Base-by-base conservation (phyloP, 92 coral and sea anemone species). In the Epizoanthus rinbou region DNA sequence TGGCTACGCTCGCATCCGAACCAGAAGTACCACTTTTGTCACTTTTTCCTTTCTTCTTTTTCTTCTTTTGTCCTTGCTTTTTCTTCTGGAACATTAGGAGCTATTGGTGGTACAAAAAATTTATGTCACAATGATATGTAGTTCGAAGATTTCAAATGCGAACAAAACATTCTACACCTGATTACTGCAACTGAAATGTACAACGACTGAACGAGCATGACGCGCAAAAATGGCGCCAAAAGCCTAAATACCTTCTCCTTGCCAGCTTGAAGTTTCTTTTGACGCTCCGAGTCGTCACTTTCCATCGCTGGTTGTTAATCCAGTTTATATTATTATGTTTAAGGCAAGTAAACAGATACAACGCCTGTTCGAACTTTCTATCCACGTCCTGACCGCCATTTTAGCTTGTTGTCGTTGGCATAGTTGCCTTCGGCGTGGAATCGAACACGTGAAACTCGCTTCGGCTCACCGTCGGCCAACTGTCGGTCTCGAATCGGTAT, bases 261-360 rank as follows among this genome's bases (percentile, higher is more conserved):
- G 35, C 98, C 98, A 60, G 98, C 98, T 69, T 93, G 95, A 89
- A 95, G 92, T 67, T 95, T 95, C 74, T 88, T 95, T 91, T 91
- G 94, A 81, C 98, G 92, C 71, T 95, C 98, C 37, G 98, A 95
- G 75, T 95, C 98, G 64, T 93, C 95, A 65, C 93, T 93, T 84
- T 95, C 98, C 98, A 95, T 95, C 76, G 64, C 80, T 35, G 50
- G 37, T 39, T 18, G 57, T n/a, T 37, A 11, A 63, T 57, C 13
- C 56, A 78, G 72, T 37, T 78, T 63, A 37, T 14, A 19, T 57
- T 11, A 15, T 62, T 43, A 3, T 62, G 52, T 39, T 8, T 63
- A 11, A 59, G 60, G 70, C 71, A 62, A 62, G 56, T 60, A 57
- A 63, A 78, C 70, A 21, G 66, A 35, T 39, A 0, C 64, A 62